phyloP scores from a whole-genome alignment of 2,888 invertebrate genomes.

The Lissocephala sabroskyi region DNA sequence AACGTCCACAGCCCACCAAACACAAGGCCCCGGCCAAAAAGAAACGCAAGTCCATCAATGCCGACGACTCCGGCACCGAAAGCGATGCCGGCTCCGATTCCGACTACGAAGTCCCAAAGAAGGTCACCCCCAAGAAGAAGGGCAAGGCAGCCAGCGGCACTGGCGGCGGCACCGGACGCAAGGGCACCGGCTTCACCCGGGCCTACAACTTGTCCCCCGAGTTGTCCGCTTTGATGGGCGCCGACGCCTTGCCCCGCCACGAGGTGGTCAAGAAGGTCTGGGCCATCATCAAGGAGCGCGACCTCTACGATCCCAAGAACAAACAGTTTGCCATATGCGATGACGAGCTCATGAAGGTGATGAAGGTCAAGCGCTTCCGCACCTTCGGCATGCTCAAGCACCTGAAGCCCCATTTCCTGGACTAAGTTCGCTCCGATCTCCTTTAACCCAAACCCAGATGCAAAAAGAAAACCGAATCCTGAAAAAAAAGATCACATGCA shows the following conservation, averaged over 20 bases:
- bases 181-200: slow-evolving; percentile 86
- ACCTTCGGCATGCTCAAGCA: slow-evolving; percentile 99
- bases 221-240: slow-evolving; percentile 85
- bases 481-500: too few species aligned
- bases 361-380: slow-evolving; percentile 92
- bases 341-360: slow-evolving; percentile 88
- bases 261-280: slow-evolving; percentile 93
- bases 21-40: slow-evolving; percentile 66
- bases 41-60: slow-evolving; percentile 67
- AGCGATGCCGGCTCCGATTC: slow-evolving; percentile 68
- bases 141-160: slow-evolving; percentile 33
- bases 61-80: slow-evolving; percentile 65
- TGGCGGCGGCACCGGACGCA: slow-evolving; percentile 73
- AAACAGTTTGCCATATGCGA: slow-evolving; percentile 96
- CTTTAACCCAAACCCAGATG: too few species aligned
- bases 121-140: slow-evolving; percentile 47
- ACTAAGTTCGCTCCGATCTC: slow-evolving; percentile 35
- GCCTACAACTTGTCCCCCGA: slow-evolving; percentile 89
- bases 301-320: slow-evolving; percentile 93
- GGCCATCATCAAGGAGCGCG: slow-evolving; percentile 90
- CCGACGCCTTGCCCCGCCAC: slow-evolving; percentile 87
- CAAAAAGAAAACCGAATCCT: too few species aligned
- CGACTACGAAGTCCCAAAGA: slow-evolving; percentile 67
- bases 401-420: slow-evolving; percentile 87
- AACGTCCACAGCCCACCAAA: slow-evolving; percentile 66